Evolutionary conservation across 2,797 vertebrate genomes (phyloP).

Genomic region (Heteromormyrus szaboi): DNA sequence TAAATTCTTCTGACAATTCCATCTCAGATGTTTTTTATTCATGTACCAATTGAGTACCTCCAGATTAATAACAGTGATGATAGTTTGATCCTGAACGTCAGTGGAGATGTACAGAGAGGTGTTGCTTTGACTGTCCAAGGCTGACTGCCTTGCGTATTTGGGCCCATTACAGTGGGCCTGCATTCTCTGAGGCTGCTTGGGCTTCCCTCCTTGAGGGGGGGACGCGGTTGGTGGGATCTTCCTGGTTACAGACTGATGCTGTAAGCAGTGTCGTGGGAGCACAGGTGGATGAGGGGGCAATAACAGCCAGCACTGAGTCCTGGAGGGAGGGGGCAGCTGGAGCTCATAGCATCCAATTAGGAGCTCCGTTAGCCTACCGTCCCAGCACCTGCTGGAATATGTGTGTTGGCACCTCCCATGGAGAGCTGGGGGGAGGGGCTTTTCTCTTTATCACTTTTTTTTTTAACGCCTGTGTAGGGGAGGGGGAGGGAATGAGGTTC

Average conservation of each 20-base stretch:
- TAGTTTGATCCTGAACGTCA: neutral
- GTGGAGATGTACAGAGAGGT: neutral
- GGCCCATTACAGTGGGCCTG: neutral
- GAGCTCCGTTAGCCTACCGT: slow-evolving; percentile 45
- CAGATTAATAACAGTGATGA: neutral
- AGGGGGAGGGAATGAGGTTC: slow-evolving; percentile 6
- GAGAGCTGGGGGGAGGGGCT: slow-evolving; percentile 21
- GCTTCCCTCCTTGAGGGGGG: neutral
- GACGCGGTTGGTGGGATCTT: neutral
- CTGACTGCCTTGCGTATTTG: neutral
- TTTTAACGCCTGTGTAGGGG: neutral
- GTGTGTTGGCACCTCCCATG: slow-evolving; percentile 48
- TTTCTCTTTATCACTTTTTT: slow-evolving; percentile 20
- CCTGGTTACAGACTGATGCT: neutral
- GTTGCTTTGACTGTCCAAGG: neutral
- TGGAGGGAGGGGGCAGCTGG: neutral
- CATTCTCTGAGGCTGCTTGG: neutral
- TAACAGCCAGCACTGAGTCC: neutral
- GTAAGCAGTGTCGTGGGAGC: neutral
- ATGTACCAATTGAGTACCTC: neutral
- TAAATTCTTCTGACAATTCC: neutral
- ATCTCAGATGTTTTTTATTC: neutral
- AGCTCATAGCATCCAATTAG: slow-evolving; percentile 62
- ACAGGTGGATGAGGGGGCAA: neutral
- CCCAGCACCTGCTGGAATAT: slow-evolving; percentile 61